phyloP scores from a whole-genome alignment of 2,797 vertebrate species.

The Artibeus lituratus region DNA sequence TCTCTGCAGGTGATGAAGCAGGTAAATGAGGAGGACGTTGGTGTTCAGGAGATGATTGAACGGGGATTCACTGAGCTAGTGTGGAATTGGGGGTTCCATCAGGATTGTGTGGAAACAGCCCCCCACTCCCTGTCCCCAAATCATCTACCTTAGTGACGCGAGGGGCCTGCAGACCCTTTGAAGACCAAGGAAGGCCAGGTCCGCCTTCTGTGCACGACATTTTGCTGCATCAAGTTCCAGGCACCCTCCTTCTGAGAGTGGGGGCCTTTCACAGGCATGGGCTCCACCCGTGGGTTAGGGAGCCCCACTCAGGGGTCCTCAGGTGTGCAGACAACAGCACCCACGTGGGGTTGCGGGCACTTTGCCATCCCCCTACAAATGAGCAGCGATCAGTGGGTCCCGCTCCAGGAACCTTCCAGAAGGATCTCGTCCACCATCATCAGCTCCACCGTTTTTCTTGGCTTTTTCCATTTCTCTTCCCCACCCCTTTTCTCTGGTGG shows the following conservation, averaged over 20 bases:
- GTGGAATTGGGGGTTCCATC: neutral
- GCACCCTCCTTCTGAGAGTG: neutral
- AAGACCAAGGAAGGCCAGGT: neutral
- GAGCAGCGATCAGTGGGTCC: fast-evolving
- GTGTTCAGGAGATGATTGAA: neutral
- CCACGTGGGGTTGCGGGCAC: fast-evolving
- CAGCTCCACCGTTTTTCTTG: neutral
- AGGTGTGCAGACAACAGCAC: neutral
- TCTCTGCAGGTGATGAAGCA: neutral
- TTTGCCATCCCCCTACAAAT: fast-evolving
- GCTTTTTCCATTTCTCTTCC: neutral
- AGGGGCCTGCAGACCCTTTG: fast-evolving
- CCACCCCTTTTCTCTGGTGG: neutral
- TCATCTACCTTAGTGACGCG: fast-evolving
- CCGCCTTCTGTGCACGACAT: fast-evolving
- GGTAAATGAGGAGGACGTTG: neutral
- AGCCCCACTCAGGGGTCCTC: fast-evolving
- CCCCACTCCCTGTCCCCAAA: neutral
- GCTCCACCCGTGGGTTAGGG: fast-evolving
- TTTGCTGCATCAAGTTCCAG: neutral
- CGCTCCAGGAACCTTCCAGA: fast-evolving
- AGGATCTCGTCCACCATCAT: fast-evolving
- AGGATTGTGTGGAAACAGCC: neutral
- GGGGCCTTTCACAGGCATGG: fast-evolving
- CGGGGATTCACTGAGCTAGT: neutral